These are phyloP conservation scores for Aproaerema taeniolella DNA, from an alignment of 2,888 invertebrate species.

Conservation along the genomic window DNA sequence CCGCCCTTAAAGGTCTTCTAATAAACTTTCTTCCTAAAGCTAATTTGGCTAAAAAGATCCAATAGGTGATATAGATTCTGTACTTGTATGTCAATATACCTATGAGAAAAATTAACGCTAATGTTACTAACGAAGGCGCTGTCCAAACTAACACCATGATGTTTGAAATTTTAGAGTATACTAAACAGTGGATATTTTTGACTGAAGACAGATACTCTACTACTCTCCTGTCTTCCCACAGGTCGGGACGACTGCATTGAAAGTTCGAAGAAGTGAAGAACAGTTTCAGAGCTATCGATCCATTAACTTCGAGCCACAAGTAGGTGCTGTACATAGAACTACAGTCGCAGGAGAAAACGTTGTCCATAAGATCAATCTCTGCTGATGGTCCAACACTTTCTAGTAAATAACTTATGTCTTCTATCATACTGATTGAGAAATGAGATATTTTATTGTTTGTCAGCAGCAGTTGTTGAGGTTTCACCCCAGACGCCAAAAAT, in stretches of 20 bases:
- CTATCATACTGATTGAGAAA: conserved; percentile 74
- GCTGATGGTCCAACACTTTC: conserved; percentile 37
- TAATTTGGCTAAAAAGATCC: conserved; percentile 74
- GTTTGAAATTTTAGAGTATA: conserved; percentile 56
- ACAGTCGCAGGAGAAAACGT: conserved; percentile 77
- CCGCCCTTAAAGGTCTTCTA: conserved; percentile 33
- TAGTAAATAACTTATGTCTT: conserved; percentile 68
- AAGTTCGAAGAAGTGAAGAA: conserved; percentile 53
- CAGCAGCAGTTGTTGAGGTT: conserved; percentile 53
- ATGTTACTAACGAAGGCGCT: conserved; percentile 50
- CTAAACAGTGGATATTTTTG: conserved; percentile 50
- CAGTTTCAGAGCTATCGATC: conserved; percentile 40
- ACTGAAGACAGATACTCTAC: conserved; percentile 58
- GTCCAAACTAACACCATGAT: conserved; percentile 61
- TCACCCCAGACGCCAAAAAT: conserved; percentile 60
- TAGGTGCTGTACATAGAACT: conserved; percentile 57
- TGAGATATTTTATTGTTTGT: conserved; percentile 75
- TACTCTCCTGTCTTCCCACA: conserved; percentile 61
- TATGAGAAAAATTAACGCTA: conserved; percentile 43
- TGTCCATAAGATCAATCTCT: conserved; percentile 65
- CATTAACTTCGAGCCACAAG: conserved; percentile 58
- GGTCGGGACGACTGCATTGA: conserved; percentile 60
- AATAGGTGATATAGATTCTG: conserved; percentile 71
- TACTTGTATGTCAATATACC: conserved; percentile 49
- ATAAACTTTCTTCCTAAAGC: conserved; percentile 62